Evolutionary conservation across 2,797 vertebrate genomes (phyloP).

Genomic region (Muraenolepis orangiensis): DNA sequence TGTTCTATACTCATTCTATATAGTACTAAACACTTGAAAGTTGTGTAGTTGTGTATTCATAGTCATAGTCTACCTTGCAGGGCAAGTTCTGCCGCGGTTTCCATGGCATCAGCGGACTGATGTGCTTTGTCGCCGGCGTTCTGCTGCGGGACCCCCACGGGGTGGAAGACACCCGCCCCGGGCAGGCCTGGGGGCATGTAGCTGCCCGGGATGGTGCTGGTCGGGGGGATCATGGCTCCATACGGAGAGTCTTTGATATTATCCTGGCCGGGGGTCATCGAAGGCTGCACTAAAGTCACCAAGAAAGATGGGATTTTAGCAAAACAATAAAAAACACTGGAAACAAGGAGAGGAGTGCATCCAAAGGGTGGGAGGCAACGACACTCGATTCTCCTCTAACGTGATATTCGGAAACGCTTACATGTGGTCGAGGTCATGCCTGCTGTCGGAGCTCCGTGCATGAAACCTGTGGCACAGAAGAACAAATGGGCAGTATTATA

Average conservation of each 20-base stretch:
- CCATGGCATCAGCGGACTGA: slow-evolving; percentile 66
- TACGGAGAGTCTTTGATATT: slow-evolving; percentile 86
- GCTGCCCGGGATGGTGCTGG: slow-evolving; percentile 79
- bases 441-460: slow-evolving; percentile 86
- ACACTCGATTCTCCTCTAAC: neutral
- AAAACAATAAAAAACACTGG: neutral
- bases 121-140: slow-evolving; percentile 56
- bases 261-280: slow-evolving; percentile 83
- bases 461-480: slow-evolving; percentile 74
- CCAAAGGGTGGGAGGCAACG: neutral
- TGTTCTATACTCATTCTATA: neutral
- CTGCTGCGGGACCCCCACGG: slow-evolving; percentile 74
- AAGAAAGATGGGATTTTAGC: slow-evolving; percentile 30
- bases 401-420: slow-evolving; percentile 52
- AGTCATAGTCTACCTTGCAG: slow-evolving; percentile 66
- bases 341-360: neutral
- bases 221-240: slow-evolving; percentile 82
- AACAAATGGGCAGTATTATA: neutral
- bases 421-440: slow-evolving; percentile 67
- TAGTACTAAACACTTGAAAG: neutral
- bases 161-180: slow-evolving; percentile 82
- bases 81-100: slow-evolving; percentile 68
- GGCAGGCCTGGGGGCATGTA: slow-evolving; percentile 79
- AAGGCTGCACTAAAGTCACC: slow-evolving; percentile 85
- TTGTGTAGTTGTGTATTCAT: neutral